Evolutionary conservation across 1,140 invertebrate species (phyloP).

Genomic region (Drosophila repleta): DNA sequence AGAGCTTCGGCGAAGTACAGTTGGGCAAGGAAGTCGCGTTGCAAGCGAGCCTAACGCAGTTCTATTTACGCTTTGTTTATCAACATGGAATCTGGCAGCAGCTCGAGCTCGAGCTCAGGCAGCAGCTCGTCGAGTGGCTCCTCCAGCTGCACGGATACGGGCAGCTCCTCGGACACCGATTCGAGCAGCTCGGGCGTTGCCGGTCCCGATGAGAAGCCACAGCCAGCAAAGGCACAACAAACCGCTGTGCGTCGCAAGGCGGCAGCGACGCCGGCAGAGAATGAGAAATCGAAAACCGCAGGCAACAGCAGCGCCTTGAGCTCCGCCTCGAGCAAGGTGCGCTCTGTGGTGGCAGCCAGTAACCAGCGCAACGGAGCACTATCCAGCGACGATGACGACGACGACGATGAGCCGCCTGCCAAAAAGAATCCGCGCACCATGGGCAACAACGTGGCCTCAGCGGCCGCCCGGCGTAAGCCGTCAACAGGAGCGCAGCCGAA

Average conservation of each 20-base stretch:
- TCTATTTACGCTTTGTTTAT: constrained; percentile 14
- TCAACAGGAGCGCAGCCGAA: constrained; percentile 7
- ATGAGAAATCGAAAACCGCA: constrained; percentile 49
- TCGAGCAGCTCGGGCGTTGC: constrained; percentile 87
- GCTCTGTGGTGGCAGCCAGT: constrained; percentile 35
- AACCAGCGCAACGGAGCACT: constrained; percentile 68
- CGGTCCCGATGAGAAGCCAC: constrained; percentile 58
- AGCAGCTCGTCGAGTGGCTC: constrained; percentile 74
- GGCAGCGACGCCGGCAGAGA: constrained; percentile 8
- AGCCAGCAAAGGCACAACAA: constrained; percentile 28
- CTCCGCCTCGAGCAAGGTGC: constrained; percentile 36
- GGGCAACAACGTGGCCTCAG: constrained; percentile 33
- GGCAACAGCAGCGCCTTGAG: constrained; percentile 8
- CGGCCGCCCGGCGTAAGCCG: constrained; percentile 20
- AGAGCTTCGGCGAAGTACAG: not conserved
- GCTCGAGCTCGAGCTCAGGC: constrained; percentile 87
- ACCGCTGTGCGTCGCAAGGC: constrained; percentile 32
- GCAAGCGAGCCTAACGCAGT: too few relatives aligned
- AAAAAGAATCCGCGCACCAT: constrained; percentile 59
- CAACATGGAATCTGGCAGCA: constrained; percentile 85
- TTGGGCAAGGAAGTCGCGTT: not conserved
- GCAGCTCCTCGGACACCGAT: constrained; percentile 87
- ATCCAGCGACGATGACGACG: constrained; percentile 62
- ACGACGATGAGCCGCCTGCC: constrained; percentile 74
- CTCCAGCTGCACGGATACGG: constrained; percentile 84